phyloP scores from a whole-genome alignment of 2,888 invertebrate species.

The Callyntrura sp. region DNA sequence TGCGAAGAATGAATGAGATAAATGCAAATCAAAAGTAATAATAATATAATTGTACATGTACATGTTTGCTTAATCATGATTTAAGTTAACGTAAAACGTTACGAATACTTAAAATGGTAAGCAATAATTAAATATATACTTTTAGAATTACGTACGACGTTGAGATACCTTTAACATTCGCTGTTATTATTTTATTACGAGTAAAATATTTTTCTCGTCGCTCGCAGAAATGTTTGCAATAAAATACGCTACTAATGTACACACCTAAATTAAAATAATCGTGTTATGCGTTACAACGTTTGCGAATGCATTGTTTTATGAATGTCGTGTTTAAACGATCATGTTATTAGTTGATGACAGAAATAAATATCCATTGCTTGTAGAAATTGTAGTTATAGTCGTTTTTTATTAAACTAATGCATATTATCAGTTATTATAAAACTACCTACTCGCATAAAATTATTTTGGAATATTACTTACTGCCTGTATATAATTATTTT shows the following conservation, averaged over 20 bases:
- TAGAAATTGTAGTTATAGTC: background rate
- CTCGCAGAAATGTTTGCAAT: conserved; percentile 43
- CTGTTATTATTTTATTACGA: conserved; percentile 4
- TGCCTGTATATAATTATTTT: conserved; percentile 15
- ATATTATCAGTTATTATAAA: no score
- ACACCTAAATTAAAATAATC: conserved; percentile 22
- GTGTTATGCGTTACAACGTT: background rate
- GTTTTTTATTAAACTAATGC: conserved; percentile 4
- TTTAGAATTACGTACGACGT: conserved; percentile 16
- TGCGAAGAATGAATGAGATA: conserved; percentile 47
- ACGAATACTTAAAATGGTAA: conserved; percentile 19
- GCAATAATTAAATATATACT: background rate
- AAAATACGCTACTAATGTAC: conserved; percentile 38
- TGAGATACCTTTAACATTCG: conserved; percentile 4
- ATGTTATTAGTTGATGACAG: background rate
- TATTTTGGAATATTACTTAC: no score
- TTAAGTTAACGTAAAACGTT: background rate
- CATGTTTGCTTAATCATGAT: no score
- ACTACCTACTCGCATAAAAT: no score
- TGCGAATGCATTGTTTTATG: background rate
- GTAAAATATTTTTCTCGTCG: conserved; percentile 35
- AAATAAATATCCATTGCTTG: background rate
- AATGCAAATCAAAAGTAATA: conserved; percentile 34
- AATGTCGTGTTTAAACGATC: background rate
- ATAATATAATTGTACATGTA: no score